Evolutionary conservation across 1,140 invertebrate species (phyloP).

Genomic region (Drosophila serrata): DNA sequence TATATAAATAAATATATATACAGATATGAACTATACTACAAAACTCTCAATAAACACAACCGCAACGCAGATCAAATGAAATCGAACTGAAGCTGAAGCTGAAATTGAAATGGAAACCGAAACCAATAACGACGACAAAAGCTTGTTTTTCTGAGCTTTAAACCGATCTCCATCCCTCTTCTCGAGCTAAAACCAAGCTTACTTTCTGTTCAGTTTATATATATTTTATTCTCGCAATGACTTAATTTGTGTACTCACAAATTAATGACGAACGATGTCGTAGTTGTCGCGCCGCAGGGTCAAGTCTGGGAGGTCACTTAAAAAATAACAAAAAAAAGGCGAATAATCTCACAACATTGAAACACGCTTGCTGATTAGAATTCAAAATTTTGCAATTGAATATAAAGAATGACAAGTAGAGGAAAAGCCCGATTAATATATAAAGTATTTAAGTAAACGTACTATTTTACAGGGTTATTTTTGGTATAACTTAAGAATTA

Average conservation of each 20-base stretch:
- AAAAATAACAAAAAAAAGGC: slow-evolving; percentile 1
- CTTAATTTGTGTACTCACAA: slow-evolving; percentile 55
- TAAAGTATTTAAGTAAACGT: background rate
- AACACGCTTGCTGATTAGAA: slow-evolving; percentile 49
- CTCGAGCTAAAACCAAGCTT: slow-evolving; percentile 28
- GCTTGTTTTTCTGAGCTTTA: slow-evolving; percentile 51
- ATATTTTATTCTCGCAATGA: slow-evolving; percentile 43
- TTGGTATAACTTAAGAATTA: background rate
- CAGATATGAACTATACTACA: background rate
- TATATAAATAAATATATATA: background rate
- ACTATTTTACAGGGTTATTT: background rate
- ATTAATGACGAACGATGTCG: slow-evolving; percentile 33
- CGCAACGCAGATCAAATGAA: slow-evolving; percentile 65
- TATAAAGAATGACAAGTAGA: background rate
- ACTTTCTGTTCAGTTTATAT: slow-evolving; percentile 16
- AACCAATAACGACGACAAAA: slow-evolving; percentile 48
- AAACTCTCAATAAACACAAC: slow-evolving; percentile 49
- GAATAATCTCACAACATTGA: slow-evolving; percentile 47
- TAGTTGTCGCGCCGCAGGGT: slow-evolving; percentile 22
- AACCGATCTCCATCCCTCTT: slow-evolving; percentile 5
- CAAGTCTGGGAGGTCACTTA: slow-evolving; percentile 42
- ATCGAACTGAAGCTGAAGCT: slow-evolving; percentile 67
- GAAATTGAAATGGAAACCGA: slow-evolving; percentile 33
- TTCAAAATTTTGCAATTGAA: slow-evolving; percentile 29
- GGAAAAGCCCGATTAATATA: slow-evolving; percentile 12